Base-by-base conservation (phyloP, 2,888 invertebrate genomes). In the Mimas tiliae region DNA sequence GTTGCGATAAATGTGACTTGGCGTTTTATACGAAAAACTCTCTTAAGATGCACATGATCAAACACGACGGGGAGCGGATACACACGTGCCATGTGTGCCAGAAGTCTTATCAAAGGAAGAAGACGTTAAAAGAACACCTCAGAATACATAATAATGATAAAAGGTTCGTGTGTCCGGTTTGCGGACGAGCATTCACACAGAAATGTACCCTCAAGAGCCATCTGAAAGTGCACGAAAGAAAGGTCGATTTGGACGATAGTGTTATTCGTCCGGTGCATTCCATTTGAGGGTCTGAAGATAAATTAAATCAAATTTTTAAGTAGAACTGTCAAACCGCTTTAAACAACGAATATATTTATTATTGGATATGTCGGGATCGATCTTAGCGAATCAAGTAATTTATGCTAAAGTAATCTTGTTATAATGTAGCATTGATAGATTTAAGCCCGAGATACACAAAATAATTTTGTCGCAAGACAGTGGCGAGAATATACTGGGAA, bases 21-120 rank as follows among this genome's bases (percentile, higher is more conserved):
- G 94, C 94, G 0, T 95, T 95, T 69, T 94, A 94, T 65, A 93
- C 94, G 0, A 92, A 92, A 68, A 94, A 94, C 64, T 94, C 94
- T 7, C 75, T 95, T 34, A 94, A 94, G 68, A 94, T 94, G 87
- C 95, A 95, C 68, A 94, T 94, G 91, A 94, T 94, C 0, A 94
- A 93, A 14, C 95, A 95, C 53, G 94, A 94, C 0, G 94, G 94
- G 0, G 92, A 93, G 33, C 74, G 94, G 16, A 94, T 94, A 33
- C 94, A 94, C 34, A 84, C 87, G 0, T 93, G 93, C 67, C 75
- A 78, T 2, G 72, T 89, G 0, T 93, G 93, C 66, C 70, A 79
- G 0, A 91, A 90, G 67, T 68, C 73, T 0, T 86, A 78, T 67
- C 74, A 74, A 2, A 71, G 81, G 16, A 68, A 76, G 62, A 76